Base-by-base conservation (phyloP, 1,140 invertebrate genomes). In the Caenorhabditis remanei region DNA sequence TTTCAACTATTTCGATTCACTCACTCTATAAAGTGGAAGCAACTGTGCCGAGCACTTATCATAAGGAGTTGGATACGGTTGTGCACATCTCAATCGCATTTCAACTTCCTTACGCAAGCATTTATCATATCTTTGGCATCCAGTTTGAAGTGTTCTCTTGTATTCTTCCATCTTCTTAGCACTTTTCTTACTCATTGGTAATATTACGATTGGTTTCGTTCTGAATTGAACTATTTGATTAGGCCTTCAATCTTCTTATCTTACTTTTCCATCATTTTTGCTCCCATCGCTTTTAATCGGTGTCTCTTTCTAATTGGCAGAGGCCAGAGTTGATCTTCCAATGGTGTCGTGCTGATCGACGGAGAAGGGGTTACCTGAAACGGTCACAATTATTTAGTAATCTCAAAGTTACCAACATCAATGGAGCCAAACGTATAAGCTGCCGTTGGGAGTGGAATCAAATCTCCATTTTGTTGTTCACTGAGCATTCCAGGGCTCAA, bases 381-480 rank as follows among this genome's bases (percentile, higher is more conserved):
- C 21, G 6, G 4, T 53, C 3, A 41, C 8, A 7, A 19, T 46
- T 43, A 21, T 21, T 79, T 24, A 14, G 13, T 21, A 24, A 48
- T 46, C 5, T 71, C 7, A 21, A 32, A n/a, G 7, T 11, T n/a
- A 43, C 71, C 13, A 9, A 79, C 71, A 50, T 79, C 71, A 79
- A 79, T 24, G 3, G 71, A 79, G 24, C 71, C 71, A 24, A 79
- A 79, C 13, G 43, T 53, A 24, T 79, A n/a, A 14, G 71, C 71
- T 11, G 71, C 71, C 0, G 71, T 79, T 79, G 71, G 71, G 9
- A 79, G 24, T 50, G 71, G 71, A 4, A 79, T 79, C 41, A 79
- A 50, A 79, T 79, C 71, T 53, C 53, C 71, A 24, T 79, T 79
- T n/a, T 79, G 71, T 32, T 79, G 71, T n/a, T 79, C 71, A 79